Base-by-base conservation (phyloP, 2,888 invertebrate species). In the Biston betularia region DNA sequence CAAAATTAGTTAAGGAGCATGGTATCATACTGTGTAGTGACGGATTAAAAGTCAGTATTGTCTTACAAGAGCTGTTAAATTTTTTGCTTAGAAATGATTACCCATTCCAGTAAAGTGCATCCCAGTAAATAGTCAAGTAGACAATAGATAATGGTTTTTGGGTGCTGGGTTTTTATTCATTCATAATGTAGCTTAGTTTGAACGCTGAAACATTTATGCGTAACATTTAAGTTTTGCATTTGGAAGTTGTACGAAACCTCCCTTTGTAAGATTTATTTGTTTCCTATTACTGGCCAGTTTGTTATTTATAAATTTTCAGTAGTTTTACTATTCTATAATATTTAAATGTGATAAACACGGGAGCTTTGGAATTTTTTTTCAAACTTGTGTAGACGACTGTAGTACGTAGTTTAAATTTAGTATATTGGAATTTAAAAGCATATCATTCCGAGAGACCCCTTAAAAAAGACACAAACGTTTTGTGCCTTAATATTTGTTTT, bases 51-150 rank as follows among this genome's bases (percentile, higher is more conserved):
- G 73, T 83, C 85, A 85, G 88, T 89, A 88, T 88, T 86, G 89
- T 86, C 84, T 85, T 80, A 79, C 79, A 79, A 71, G 67, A 73
- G 76, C 78, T 85, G 84, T 85, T 86, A 86, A 83, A 81, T 83
- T 87, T 82, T 84, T 82, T 82, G 83, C 80, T 80, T 83, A 81
- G 80, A 79, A 76, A 80, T 81, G 76, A 79, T 77, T 56, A 82
- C 79, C 85, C 84, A 85, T 82, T 82, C 79, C 82, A 86, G 85
- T 87, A 86, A 84, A 91, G 92, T 93, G 92, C 92, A 93, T 93
- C 92, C 92, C 92, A 92, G 92, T 92, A 86, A 86, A 83, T 91
- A 90, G 88, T 77, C 76, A 80, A 78, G 87, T 91, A 90, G 90
- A 70, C 65, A 66, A 81, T 89, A 90, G 89, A 8, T 77, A 74